These are phyloP conservation scores for Holotrichia oblita DNA, from an alignment of 1,140 invertebrate species.

Conservation along the genomic window DNA sequence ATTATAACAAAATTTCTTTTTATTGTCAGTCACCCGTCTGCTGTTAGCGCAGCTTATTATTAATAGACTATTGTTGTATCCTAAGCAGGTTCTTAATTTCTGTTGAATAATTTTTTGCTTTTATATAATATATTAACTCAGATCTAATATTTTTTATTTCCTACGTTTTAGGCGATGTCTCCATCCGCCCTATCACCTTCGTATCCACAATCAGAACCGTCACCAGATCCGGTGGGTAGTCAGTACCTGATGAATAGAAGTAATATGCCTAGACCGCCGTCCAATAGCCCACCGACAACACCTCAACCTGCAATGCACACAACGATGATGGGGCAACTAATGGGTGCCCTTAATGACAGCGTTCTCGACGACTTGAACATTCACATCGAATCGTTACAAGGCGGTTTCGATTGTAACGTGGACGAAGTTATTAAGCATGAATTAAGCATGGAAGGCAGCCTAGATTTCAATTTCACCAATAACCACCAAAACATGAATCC, in stretches of 20 bases:
- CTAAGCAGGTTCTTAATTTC: too few species aligned
- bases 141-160: too few species aligned
- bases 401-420: constrained; percentile 91
- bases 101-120: too few species aligned
- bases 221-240: constrained; percentile 64
- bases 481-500: constrained; percentile 38
- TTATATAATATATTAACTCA: too few species aligned
- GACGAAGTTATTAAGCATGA: constrained; percentile 95
- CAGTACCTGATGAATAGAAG: constrained; percentile 57
- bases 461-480: constrained; percentile 89
- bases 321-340: constrained; percentile 87
- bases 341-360: constrained; percentile 80
- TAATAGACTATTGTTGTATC: too few species aligned
- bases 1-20: too few species aligned
- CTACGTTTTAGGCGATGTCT: constrained; percentile 66
- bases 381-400: constrained; percentile 84
- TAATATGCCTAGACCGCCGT: constrained; percentile 59
- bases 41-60: too few species aligned
- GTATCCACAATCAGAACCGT: constrained; percentile 72
- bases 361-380: constrained; percentile 80
- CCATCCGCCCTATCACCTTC: constrained; percentile 73
- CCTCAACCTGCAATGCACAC: constrained; percentile 61
- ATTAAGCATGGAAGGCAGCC: constrained; percentile 87
- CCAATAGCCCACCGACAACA: constrained; percentile 61
- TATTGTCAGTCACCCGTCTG: too few species aligned